Evolutionary conservation across 2,113 vertebrate species (phyloP), one percentile per base, ranked within the genome.

Genomic region (Rhabdomys dilectus): DNA sequence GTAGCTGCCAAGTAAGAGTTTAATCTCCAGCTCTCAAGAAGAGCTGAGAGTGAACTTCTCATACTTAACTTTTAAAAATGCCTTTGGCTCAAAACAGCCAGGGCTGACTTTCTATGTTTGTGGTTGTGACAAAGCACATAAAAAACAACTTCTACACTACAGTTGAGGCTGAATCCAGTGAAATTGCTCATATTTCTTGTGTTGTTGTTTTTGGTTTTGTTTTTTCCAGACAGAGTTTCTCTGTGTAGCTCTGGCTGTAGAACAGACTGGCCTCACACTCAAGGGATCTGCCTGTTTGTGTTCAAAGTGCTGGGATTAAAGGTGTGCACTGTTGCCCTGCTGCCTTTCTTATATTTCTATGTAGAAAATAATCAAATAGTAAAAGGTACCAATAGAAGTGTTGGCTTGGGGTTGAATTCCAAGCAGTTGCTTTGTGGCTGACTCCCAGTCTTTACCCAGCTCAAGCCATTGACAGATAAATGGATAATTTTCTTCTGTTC

Each of bases 361-460:
- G 21, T 60, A 60, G 58, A 60, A 60, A 60, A 60, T 60, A 60
- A 60, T 60, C 6, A 21, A 60, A 60, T 60, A 60, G 21, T 60
- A 60, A 22, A 22, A 60, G 21, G 21, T 60, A 60, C 58, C 58
- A 88, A 97, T 91, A 0, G 98, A 99, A 97, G 5, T 76, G 1
- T 95, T 85, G 1, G 97, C 88, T 26, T 94, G 66, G n/a, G 88
- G 64, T 6, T 99, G 96, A 7, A 98, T 97, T 26, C 98, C 95
- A 73, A 99, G 68, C 19, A 99, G 98, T 94, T 99, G 98, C 58
- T 99, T 99, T 21, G 99, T 99, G 95, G 98, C 98, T 3, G 98
- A 99, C 82, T 99, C 99, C 98, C 99, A 99, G 94, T 98, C 98
- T 95, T 97, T 93, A 45, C 99, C 99, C 48, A 99, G 96, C 97